Conservation (phyloP, 2,797 vertebrate genomes). For the Tarsius wallacei region DNA sequence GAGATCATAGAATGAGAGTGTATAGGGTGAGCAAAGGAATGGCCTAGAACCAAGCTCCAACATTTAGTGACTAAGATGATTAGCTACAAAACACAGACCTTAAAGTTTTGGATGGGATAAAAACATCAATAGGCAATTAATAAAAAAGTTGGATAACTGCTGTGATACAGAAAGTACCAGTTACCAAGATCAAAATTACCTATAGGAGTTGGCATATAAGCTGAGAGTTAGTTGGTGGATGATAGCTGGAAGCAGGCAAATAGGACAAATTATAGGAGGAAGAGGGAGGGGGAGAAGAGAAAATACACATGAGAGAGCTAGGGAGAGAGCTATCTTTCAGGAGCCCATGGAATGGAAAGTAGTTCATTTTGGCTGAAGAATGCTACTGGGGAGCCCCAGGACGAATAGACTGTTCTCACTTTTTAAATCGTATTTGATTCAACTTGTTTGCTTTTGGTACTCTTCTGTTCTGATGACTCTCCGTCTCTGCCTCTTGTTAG, state of each 20-base stretch:
- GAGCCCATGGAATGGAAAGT: neutral
- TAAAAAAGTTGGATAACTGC: neutral
- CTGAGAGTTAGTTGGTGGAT: neutral
- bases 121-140: neutral
- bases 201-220: neutral
- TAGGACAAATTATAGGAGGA: neutral
- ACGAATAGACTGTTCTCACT: neutral
- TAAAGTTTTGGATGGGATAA: neutral
- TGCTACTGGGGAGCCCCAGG: neutral
- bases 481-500: neutral
- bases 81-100: neutral
- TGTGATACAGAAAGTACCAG: neutral
- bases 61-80: neutral
- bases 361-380: neutral
- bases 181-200: neutral
- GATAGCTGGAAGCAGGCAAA: neutral
- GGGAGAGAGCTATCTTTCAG: neutral
- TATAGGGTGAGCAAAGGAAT: neutral
- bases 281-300: neutral
- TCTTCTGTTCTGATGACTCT: conserved; percentile 3
- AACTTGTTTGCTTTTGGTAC: neutral
- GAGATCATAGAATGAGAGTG: neutral
- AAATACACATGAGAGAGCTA: neutral
- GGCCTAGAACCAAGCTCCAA: neutral
- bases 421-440: neutral